Evolutionary conservation across 1,140 invertebrate genomes (phyloP).

Genomic region (Cotesia chilonis): DNA sequence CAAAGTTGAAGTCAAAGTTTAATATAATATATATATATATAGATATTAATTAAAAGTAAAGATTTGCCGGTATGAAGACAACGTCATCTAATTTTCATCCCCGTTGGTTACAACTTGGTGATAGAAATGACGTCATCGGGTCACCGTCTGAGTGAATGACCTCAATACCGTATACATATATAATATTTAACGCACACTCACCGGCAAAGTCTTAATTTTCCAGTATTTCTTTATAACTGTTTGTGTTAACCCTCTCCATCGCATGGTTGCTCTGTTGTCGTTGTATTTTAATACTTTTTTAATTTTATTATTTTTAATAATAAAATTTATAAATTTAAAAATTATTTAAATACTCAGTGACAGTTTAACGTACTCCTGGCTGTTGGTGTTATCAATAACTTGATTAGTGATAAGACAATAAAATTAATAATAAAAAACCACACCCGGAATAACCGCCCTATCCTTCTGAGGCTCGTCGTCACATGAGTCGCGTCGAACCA

Average conservation of each 20-base stretch:
- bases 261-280: constrained; percentile 18
- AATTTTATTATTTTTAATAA: not conserved
- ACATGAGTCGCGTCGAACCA: constrained; percentile 32
- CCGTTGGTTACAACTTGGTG: not conserved
- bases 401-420: constrained; percentile 34
- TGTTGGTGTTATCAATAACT: not conserved
- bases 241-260: constrained; percentile 18
- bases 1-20: constrained; percentile 25
- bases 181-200: constrained; percentile 26
- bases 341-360: too few species aligned
- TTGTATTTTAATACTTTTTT: constrained; percentile 11
- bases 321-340: not conserved
- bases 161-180: constrained; percentile 8
- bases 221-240: not conserved
- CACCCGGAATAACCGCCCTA: constrained; percentile 44
- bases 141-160: constrained; percentile 17
- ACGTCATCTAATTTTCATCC: not conserved
- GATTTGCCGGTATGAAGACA: not conserved
- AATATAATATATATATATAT: not conserved
- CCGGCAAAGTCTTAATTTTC: constrained; percentile 18
- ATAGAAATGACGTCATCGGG: constrained; percentile 35
- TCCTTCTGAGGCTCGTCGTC: constrained; percentile 2
- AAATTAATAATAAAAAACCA: constrained; percentile 48
- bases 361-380: not conserved
- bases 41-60: too few species aligned